Conservation (phyloP, 2,797 vertebrate genomes). For the Microtus obscurus region DNA sequence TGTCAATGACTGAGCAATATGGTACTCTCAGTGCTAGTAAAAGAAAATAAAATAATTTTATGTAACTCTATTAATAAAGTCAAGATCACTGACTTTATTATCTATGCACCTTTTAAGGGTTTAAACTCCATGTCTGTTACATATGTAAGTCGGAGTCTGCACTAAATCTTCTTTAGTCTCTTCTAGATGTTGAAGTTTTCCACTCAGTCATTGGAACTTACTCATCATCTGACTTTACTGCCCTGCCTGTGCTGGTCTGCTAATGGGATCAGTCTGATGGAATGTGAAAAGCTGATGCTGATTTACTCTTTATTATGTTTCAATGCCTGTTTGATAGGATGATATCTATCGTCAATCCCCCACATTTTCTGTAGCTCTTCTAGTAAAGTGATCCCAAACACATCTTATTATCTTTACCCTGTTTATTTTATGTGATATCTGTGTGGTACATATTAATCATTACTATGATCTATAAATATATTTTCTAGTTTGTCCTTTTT, state of each 20-base stretch:
- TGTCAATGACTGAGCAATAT: background rate
- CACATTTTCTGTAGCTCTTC: background rate
- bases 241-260: background rate
- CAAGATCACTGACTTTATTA: background rate
- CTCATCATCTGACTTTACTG: background rate
- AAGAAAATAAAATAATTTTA: conserved; percentile 22
- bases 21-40: background rate
- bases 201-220: background rate
- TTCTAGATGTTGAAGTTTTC: background rate
- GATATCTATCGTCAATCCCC: background rate
- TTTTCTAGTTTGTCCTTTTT: background rate
- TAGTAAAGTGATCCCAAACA: background rate
- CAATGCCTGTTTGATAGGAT: no score
- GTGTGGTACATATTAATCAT: background rate
- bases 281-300: background rate
- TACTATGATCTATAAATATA: background rate
- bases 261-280: background rate
- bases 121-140: background rate
- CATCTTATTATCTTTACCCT: background rate
- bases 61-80: background rate
- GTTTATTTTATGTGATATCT: background rate
- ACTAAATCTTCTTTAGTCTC: background rate
- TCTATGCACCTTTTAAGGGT: background rate
- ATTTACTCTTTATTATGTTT: background rate
- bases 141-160: background rate